These are phyloP conservation scores for Ammospiza nelsoni DNA, from an alignment of 2,113 vertebrate species.

Conservation along the genomic window DNA sequence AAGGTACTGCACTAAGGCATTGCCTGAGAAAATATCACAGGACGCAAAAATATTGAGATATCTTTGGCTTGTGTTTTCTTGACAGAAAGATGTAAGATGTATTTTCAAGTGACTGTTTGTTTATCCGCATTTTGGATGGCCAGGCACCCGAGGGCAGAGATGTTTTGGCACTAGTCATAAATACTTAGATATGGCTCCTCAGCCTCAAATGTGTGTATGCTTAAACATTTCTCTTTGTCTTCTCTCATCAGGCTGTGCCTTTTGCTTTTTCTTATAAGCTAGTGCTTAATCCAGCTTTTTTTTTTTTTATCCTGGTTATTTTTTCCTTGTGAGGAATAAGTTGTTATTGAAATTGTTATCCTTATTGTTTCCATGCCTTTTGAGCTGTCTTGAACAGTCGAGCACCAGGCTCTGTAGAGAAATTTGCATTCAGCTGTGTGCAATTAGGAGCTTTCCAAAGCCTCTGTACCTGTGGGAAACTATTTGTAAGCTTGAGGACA, in stretches of 20 bases:
- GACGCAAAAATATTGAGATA: background rate
- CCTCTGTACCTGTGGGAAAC: background rate
- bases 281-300: background rate
- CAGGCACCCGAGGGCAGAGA: background rate
- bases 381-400: rapidly evolving
- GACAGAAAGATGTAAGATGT: background rate
- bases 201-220: background rate
- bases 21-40: background rate
- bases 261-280: background rate
- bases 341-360: background rate
- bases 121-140: background rate
- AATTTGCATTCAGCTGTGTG: background rate
- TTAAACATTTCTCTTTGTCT: background rate
- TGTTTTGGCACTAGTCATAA: background rate
- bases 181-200: background rate
- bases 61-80: background rate
- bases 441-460: background rate
- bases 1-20: background rate
- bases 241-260: background rate
- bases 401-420: background rate
- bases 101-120: background rate
- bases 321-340: background rate
- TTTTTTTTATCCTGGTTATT: background rate
- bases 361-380: background rate
- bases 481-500: background rate